A percentile compares a stretch with the other conserved stretches of the same genome.
These are phyloP conservation scores for Stegodyphus dumicola DNA, from an alignment of 1,140 invertebrate species.

Conservation along the genomic window DNA sequence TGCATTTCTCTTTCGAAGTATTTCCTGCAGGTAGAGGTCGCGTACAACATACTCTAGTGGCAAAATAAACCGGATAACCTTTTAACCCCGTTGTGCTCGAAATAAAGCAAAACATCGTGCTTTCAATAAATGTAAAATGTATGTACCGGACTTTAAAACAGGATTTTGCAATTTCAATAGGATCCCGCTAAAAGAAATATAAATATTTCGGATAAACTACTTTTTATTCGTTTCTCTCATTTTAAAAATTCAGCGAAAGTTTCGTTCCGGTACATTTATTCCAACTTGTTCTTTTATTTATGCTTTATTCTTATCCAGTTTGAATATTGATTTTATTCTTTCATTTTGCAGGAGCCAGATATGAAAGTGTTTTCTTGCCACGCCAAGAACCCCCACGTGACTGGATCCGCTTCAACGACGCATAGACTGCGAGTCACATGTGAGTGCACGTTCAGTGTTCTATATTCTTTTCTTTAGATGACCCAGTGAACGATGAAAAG, in stretches of 20 bases:
- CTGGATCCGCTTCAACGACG: slow-evolving; percentile 75
- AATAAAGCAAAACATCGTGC: too few relatives aligned
- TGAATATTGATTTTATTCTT: slow-evolving; percentile 25
- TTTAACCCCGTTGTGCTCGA: too few relatives aligned
- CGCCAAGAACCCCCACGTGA: slow-evolving; percentile 78
- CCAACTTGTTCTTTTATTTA: slow-evolving; percentile 45
- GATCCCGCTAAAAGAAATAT: slow-evolving; percentile 23
- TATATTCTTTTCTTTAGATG: not conserved
- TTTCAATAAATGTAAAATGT: too few relatives aligned
- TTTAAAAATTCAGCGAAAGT: slow-evolving; percentile 37
- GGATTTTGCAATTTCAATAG: too few relatives aligned
- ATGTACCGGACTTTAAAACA: too few relatives aligned
- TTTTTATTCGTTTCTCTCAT: slow-evolving; percentile 11
- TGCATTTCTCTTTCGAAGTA: too few relatives aligned
- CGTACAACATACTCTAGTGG: too few relatives aligned
- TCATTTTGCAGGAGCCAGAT: slow-evolving; percentile 53
- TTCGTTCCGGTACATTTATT: slow-evolving; percentile 48
- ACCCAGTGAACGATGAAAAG: too few relatives aligned
- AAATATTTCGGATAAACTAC: slow-evolving; percentile 31
- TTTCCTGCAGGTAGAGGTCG: too few relatives aligned
- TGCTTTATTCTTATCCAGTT: slow-evolving; percentile 22
- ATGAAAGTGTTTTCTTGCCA: slow-evolving; percentile 81
- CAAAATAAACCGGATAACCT: too few relatives aligned
- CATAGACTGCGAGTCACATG: slow-evolving; percentile 49
- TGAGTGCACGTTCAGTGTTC: slow-evolving; percentile 19